Evolutionary conservation across 2,888 invertebrate genomes (phyloP).

Genomic region (Cacoxenus indagator): DNA sequence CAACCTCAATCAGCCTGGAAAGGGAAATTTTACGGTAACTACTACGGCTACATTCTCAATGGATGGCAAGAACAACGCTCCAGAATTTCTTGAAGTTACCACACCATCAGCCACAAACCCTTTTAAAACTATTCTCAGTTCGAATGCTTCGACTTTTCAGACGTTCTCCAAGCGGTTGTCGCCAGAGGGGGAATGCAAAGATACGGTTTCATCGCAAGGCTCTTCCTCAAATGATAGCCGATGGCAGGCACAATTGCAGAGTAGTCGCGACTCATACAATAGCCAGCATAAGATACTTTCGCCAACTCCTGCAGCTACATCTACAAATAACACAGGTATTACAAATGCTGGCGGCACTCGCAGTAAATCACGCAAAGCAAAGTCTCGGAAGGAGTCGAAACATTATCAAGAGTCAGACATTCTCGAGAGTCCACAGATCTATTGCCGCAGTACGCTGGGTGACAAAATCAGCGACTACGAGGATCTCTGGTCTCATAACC

Average conservation of each 20-base stretch:
- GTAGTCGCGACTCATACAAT: constrained; percentile 75
- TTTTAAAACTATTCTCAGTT: constrained; percentile 56
- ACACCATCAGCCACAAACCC: constrained; percentile 66
- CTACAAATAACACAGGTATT: constrained; percentile 47
- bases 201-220: constrained; percentile 78
- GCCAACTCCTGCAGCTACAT: constrained; percentile 68
- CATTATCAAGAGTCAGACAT: constrained; percentile 88
- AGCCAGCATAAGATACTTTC: constrained; percentile 71
- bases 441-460: constrained; percentile 87
- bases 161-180: constrained; percentile 80
- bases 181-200: constrained; percentile 75
- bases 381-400: constrained; percentile 73
- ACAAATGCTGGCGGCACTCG: constrained; percentile 6
- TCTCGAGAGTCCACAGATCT: constrained; percentile 84
- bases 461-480: constrained; percentile 96
- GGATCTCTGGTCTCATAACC: constrained; percentile 89
- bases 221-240: constrained; percentile 69
- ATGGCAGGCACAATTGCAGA: constrained; percentile 64
- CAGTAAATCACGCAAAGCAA: constrained; percentile 72
- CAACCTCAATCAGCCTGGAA: constrained; percentile 55
- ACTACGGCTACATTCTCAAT: constrained; percentile 90
- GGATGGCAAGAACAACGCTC: constrained; percentile 58
- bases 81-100: constrained; percentile 68
- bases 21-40: constrained; percentile 83
- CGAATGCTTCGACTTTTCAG: constrained; percentile 71